Evolutionary conservation across 2,113 vertebrate genomes (phyloP).

Genomic region (Pollachius pollachius): DNA sequence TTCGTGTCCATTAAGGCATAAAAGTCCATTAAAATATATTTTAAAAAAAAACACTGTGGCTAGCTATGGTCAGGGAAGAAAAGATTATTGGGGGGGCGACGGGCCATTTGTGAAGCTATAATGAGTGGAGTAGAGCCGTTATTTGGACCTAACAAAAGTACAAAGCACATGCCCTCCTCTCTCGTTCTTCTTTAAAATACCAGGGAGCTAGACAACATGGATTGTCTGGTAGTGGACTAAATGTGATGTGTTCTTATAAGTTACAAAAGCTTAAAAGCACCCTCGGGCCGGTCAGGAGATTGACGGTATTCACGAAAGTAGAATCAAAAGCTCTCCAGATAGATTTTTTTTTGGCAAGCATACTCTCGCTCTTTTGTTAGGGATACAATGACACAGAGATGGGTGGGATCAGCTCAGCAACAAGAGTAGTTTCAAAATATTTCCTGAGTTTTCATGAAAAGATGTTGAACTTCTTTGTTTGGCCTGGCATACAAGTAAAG

Average conservation of each 20-base stretch:
- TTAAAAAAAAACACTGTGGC: not conserved
- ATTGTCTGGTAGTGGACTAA: conserved; percentile 47
- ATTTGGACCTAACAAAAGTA: conserved; percentile 29
- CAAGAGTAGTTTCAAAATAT: conserved; percentile 1
- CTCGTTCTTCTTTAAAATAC: conserved; percentile 17
- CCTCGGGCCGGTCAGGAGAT: conserved; percentile 36
- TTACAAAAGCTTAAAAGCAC: conserved; percentile 51
- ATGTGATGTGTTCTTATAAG: conserved; percentile 43
- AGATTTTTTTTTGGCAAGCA: conserved; percentile 41
- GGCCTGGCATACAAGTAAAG: too few species aligned
- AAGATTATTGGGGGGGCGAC: conserved; percentile 8
- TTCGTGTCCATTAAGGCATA: conserved; percentile 36
- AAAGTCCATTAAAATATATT: conserved; percentile 1
- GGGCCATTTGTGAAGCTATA: conserved; percentile 37
- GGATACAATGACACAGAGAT: conserved; percentile 47
- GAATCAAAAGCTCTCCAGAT: conserved; percentile 61
- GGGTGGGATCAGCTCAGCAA: conserved; percentile 15
- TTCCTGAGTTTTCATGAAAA: too few species aligned
- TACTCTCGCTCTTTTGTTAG: conserved; percentile 52
- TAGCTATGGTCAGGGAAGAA: not conserved
- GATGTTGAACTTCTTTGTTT: too few species aligned
- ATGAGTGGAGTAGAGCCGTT: conserved; percentile 30
- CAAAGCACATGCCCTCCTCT: conserved; percentile 26
- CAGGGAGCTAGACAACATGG: conserved; percentile 24
- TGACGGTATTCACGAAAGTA: conserved; percentile 51